A percentile compares a stretch with the other conserved stretches of the same genome.
Conservation (phyloP, 1,140 invertebrate genomes). For the Aphelinus certus region DNA sequence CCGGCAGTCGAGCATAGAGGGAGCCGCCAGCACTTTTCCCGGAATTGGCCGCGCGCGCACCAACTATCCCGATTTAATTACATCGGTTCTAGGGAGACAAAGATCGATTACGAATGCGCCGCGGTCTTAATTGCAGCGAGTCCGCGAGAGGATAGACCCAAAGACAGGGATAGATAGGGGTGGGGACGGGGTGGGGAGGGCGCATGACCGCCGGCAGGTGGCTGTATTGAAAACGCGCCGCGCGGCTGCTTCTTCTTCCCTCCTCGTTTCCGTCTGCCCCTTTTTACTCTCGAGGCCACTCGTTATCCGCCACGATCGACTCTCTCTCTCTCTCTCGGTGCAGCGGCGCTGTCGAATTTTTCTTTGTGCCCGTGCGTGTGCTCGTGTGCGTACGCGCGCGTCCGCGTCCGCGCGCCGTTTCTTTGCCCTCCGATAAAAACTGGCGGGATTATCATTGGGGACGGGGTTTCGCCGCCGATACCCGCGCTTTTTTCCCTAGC, state of each 20-base stretch:
- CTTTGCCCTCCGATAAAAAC: conserved; percentile 12
- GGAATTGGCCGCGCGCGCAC: conserved; percentile 55
- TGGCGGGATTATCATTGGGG: conserved; percentile 8
- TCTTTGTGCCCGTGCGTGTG: conserved; percentile 34
- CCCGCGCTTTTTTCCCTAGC: neutral
- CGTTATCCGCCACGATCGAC: conserved; percentile 26
- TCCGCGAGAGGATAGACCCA: too few species aligned
- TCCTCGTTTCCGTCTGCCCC: conserved; percentile 3
- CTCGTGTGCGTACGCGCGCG: conserved; percentile 11
- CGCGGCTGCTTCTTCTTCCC: neutral
- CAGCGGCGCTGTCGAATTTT: conserved; percentile 35
- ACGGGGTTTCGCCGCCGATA: neutral
- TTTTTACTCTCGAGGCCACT: conserved; percentile 16
- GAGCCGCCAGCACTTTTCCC: conserved; percentile 34
- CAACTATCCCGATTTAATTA: conserved; percentile 63
- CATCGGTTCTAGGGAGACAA: conserved; percentile 60
- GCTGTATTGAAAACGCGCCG: conserved; percentile 13
- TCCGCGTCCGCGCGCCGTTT: neutral
- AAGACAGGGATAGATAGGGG: too few species aligned
- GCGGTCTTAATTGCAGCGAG: conserved; percentile 53
- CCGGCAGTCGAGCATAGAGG: too few species aligned
- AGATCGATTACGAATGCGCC: conserved; percentile 56
- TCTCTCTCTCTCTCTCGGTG: too few species aligned
- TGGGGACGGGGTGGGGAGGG: too few species aligned
- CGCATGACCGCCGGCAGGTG: too few species aligned